Percentiles rank a stretch among this genome's conserved stretches.
Conservation (phyloP, 2,113 vertebrate genomes). For the Lampris incognitus region DNA sequence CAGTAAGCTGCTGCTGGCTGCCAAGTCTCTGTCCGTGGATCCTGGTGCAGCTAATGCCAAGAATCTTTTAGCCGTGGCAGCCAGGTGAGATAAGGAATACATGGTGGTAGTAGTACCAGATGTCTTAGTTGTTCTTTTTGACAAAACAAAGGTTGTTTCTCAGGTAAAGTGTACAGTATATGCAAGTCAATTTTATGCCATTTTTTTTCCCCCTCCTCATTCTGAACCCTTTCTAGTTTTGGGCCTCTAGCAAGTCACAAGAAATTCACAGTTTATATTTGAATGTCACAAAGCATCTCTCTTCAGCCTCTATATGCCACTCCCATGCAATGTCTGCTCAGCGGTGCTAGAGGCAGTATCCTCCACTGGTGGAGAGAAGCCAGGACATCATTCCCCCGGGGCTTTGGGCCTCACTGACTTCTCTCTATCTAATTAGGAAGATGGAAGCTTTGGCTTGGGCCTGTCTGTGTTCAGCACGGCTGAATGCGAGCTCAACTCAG, state of each 20-base stretch:
- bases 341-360: constrained; percentile 58
- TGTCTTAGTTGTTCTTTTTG: constrained; percentile 13
- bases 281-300: constrained; percentile 24
- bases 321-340: constrained; percentile 36
- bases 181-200: not conserved
- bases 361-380: constrained; percentile 63
- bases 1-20: constrained; percentile 96
- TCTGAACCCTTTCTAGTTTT: constrained; percentile 20
- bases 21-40: constrained; percentile 97
- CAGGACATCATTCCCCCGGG: constrained; percentile 68
- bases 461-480: constrained; percentile 74
- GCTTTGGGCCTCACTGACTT: constrained; percentile 80
- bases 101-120: not conserved
- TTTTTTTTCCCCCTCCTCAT: not conserved
- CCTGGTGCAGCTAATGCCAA: constrained; percentile 97
- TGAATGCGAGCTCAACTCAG: constrained; percentile 71
- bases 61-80: constrained; percentile 95
- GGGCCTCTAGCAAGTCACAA: constrained; percentile 1
- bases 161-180: not conserved
- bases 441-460: constrained; percentile 74
- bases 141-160: not conserved
- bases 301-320: constrained; percentile 42
- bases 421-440: constrained; percentile 80
- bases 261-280: constrained; percentile 10
- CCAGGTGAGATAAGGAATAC: constrained; percentile 84